Evolutionary conservation across 2,888 invertebrate species (phyloP), one percentile per base, ranked within the genome.

Genomic region (Leptogaster cylindrica): DNA sequence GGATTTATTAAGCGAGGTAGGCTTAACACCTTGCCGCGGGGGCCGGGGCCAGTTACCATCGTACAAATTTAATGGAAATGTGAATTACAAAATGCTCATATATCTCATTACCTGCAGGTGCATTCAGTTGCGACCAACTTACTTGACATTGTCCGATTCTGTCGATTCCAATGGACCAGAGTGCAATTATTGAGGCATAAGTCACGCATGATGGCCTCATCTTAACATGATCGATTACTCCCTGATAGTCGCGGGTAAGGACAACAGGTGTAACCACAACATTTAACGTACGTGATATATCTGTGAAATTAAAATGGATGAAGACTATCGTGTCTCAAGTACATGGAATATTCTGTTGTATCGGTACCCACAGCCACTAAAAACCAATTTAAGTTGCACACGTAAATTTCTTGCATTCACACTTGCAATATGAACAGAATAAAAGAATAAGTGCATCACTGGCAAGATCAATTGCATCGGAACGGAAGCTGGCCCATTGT

Each of bases 131-230:
- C 46, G 46, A n/a, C 18, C 33, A 1, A 4, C 33, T 55, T 55
- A 6, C 39, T 55, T 55, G 55, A 55, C 55, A 55, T 55, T 55
- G 55, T 55, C 39, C 25, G 55, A 18, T 16, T 14, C 51, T n/a
- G n/a, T n/a, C n/a, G n/a, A n/a, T n/a, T n/a, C n/a, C n/a, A n/a
- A n/a, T n/a, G n/a, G n/a, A n/a, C 28, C 7, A 12, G 6, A 41
- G 12, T 10, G 28, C 61, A 61, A 61, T 61, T 61, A 61, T 44
- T 61, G 27, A 28, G 20, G 61, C 61, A 61, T 61, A 61, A 61
- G 61, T 61, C 61, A 61, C 61, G 61, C 61, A 61, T 61, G 61
- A 61, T 61, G 44, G 61, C 44, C 44, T 61, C 61, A 61, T 61
- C 61, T 61, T 61, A 61, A 61, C 44, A 16, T 61, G 61, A 61